Percentiles rank a stretch among this genome's conserved stretches.
phyloP scores from a whole-genome alignment of 2,797 vertebrate species.

The Ambastaia sidthimunki region DNA sequence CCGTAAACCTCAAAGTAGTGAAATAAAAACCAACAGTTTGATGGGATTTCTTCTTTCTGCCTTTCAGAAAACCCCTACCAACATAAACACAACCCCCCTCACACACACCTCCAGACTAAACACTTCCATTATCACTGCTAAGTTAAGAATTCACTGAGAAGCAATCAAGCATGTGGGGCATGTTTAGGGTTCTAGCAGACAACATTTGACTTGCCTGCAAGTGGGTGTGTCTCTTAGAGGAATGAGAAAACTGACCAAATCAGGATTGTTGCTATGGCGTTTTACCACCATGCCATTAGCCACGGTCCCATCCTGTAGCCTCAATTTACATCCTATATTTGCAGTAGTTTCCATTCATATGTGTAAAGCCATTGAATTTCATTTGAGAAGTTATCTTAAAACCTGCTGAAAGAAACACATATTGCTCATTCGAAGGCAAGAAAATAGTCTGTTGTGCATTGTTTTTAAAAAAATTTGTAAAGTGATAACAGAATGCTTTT shows the following conservation, averaged over 20 bases:
- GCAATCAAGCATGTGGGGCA: constrained; percentile 62
- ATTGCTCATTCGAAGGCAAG: neutral
- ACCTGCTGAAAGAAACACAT: neutral
- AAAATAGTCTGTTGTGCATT: neutral
- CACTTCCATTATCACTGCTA: constrained; percentile 59
- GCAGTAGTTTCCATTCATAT: constrained; percentile 35
- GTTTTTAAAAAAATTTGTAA: neutral
- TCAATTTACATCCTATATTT: constrained; percentile 62
- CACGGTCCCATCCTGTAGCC: constrained; percentile 50
- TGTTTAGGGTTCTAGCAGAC: constrained; percentile 53
- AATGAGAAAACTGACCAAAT: constrained; percentile 50
- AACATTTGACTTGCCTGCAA: constrained; percentile 56
- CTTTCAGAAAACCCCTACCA: neutral
- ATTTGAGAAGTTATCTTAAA: neutral
- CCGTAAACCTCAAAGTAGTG: constrained; percentile 34
- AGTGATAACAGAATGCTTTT: constrained; percentile 4
- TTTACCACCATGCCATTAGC: constrained; percentile 64
- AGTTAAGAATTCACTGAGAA: constrained; percentile 58
- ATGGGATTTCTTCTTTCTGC: constrained; percentile 17
- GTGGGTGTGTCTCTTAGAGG: constrained; percentile 59
- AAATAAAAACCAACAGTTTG: constrained; percentile 11
- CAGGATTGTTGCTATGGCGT: constrained; percentile 57
- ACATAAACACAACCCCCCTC: constrained; percentile 22
- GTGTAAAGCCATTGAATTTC: neutral
- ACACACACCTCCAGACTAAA: constrained; percentile 50